A percentile compares a stretch with the other conserved stretches of the same genome.
Conservation (phyloP, 2,888 invertebrate species). For the Reticulitermes lucifugus region DNA sequence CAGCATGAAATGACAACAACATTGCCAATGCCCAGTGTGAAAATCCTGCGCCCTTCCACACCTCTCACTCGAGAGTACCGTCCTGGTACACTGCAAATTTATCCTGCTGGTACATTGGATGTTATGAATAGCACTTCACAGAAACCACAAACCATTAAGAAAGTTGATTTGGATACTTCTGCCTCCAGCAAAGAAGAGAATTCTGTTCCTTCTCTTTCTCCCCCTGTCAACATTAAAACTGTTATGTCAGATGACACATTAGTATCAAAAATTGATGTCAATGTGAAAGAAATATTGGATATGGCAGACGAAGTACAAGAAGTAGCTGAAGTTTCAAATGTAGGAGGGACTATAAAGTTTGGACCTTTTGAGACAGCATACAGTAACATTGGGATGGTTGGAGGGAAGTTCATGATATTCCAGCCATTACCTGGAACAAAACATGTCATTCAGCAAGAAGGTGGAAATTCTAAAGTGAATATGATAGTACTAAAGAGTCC, state of each 20-base stretch:
- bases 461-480: background rate
- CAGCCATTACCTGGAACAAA: background rate
- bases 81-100: background rate
- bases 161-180: background rate
- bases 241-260: background rate
- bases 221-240: background rate
- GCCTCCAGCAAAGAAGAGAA: background rate
- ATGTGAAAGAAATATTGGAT: background rate
- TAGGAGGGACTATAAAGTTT: background rate
- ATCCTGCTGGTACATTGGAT: background rate
- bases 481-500: background rate
- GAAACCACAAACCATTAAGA: background rate
- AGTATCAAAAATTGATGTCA: background rate
- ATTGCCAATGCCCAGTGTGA: background rate
- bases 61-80: background rate
- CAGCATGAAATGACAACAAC: constrained; percentile 18
- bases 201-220: background rate
- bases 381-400: background rate
- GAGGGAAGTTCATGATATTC: background rate
- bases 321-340: background rate
- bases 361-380: background rate
- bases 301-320: constrained; percentile 2
- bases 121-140: background rate
- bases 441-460: background rate
- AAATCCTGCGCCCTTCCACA: background rate